phyloP scores from a whole-genome alignment of 2,888 invertebrate species.

The Drosophila kanekoi region DNA sequence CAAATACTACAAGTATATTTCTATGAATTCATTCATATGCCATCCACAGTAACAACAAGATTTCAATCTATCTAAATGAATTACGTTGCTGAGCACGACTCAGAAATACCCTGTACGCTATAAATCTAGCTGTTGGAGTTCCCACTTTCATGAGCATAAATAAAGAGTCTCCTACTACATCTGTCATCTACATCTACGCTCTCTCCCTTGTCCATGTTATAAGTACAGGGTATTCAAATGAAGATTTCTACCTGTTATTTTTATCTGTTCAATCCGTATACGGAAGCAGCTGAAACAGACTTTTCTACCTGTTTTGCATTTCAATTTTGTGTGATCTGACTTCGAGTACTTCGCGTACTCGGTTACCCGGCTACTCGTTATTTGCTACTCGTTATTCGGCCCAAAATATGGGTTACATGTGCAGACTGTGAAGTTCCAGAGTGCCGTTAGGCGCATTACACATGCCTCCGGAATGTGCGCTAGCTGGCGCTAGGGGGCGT shows the following conservation, averaged over 20 bases:
- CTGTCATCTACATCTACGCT: no score
- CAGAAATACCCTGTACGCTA: background rate
- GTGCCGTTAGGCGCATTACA: constrained; percentile 46
- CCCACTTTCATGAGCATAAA: no score
- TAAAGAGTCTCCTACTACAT: background rate
- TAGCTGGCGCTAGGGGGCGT: constrained; percentile 47
- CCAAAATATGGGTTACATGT: constrained; percentile 44
- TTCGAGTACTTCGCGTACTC: constrained; percentile 6
- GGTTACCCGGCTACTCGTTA: constrained; percentile 9
- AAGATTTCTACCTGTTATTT: background rate
- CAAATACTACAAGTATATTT: constrained; percentile 25
- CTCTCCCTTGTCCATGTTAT: fast-evolving
- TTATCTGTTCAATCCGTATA: constrained; percentile 39
- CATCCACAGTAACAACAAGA: constrained; percentile 39
- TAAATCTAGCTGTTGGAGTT: no score
- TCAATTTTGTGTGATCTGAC: constrained; percentile 41
- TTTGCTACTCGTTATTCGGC: constrained; percentile 20
- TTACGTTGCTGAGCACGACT: constrained; percentile 16
- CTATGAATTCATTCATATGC: constrained; percentile 40
- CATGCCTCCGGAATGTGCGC: constrained; percentile 49
- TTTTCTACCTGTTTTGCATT: constrained; percentile 67
- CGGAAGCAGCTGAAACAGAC: constrained; percentile 55
- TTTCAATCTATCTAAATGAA: constrained; percentile 45
- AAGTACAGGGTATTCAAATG: constrained; percentile 5
- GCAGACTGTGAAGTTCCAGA: constrained; percentile 22